Base-by-base conservation (phyloP, 2,888 invertebrate genomes). In the Osedax frankpressi region DNA sequence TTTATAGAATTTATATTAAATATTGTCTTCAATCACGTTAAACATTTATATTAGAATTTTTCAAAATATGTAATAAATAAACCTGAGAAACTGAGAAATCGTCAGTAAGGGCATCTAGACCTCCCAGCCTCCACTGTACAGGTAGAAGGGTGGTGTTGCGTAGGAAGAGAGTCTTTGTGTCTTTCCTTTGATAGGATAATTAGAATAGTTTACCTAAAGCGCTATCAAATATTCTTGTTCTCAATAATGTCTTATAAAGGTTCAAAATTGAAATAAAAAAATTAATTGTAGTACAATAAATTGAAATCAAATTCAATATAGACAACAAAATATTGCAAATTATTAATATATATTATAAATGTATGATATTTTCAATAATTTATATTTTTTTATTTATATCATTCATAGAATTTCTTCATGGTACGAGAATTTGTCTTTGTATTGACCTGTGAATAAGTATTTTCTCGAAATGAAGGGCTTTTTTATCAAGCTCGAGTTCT, bases 401-500 rank as follows among this genome's bases (percentile, higher is more conserved):
- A n/a, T n/a, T n/a, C n/a, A n/a, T n/a, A n/a, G n/a, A n/a, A n/a
- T n/a, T n/a, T n/a, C n/a, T n/a, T n/a, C n/a, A n/a, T n/a, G n/a
- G n/a, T n/a, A n/a, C n/a, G n/a, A n/a, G n/a, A n/a, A n/a, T n/a
- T n/a, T n/a, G n/a, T n/a, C n/a, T n/a, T n/a, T n/a, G n/a, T n/a
- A n/a, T n/a, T n/a, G n/a, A 84, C 84, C 84, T 82, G 78, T 84
- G 84, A n/a, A 85, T 79, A 14, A 85, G 79, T 27, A 85, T 84
- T 78, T 80, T 82, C 62, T 85, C 84, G 79, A 85, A 85, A 75
- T 83, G 82, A 19, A 85, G 79, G 26, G 79, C 77, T 77, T 82
- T 84, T 75, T 82, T 83, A 77, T 84, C 84, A 19, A 85, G 79
- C 71, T 83, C 82, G 30, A 85, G 80, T 73, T 84, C 83, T 2